Evolutionary conservation across 2,113 vertebrate species (phyloP).

Genomic region (Ploceus nigricollis): DNA sequence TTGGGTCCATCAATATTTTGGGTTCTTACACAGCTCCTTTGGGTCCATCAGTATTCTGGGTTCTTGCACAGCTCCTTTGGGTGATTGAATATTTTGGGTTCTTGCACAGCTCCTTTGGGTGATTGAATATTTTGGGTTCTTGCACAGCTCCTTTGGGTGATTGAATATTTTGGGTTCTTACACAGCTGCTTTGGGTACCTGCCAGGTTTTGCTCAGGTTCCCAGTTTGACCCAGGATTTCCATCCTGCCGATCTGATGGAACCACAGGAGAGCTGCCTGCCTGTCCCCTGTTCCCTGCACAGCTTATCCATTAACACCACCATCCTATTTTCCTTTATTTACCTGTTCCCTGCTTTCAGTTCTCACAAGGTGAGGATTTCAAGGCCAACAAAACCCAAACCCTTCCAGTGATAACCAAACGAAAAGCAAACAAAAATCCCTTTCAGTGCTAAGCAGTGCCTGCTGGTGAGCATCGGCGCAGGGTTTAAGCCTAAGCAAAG

Average conservation of each 20-base stretch:
- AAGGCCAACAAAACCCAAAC: neutral
- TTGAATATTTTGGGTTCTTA: no score
- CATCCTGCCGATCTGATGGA: neutral
- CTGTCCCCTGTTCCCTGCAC: neutral
- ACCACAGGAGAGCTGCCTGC: neutral
- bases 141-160: neutral
- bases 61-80: rapidly evolving
- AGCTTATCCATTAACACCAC: neutral
- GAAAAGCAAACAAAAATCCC: neutral
- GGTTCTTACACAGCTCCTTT: neutral
- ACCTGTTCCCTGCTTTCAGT: no score
- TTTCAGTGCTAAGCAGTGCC: neutral
- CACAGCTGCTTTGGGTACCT: neutral
- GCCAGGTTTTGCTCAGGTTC: neutral
- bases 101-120: rapidly evolving
- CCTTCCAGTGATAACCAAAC: neutral
- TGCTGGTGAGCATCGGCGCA: neutral
- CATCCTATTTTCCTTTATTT: neutral
- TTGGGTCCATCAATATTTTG: neutral
- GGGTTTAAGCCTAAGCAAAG: neutral
- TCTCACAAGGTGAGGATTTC: neutral
- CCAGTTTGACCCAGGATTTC: neutral
- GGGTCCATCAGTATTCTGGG: rapidly evolving
- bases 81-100: neutral
- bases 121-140: neutral